Evolutionary conservation across 2,888 invertebrate species (phyloP).

Genomic region (Sinotaia quadrata): DNA sequence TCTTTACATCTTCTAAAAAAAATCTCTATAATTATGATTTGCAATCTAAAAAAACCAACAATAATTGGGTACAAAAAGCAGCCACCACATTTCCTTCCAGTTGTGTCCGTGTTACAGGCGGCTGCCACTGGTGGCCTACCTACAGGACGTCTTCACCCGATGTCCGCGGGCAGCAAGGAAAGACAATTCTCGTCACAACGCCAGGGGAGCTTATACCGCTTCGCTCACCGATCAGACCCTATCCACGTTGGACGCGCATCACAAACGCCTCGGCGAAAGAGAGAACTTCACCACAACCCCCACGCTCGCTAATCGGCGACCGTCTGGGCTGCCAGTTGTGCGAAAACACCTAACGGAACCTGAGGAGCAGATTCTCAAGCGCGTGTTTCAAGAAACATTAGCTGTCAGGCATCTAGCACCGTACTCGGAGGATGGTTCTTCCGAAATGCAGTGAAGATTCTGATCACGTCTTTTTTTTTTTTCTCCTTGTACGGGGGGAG

Average conservation of each 20-base stretch:
- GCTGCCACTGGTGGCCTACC: constrained; percentile 28
- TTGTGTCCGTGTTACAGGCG: constrained; percentile 30
- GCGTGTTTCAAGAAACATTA: constrained; percentile 18
- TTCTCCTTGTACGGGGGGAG: too few species aligned
- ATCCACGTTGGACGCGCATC: constrained; percentile 24
- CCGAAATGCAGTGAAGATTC: too few species aligned
- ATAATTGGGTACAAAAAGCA: too few species aligned
- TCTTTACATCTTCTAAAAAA: too few species aligned
- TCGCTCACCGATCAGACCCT: constrained; percentile 37
- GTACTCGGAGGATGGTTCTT: too few species aligned
- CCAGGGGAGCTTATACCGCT: constrained; percentile 19
- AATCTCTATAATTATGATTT: too few species aligned
- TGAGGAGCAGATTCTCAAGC: constrained; percentile 43
- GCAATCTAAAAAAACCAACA: too few species aligned
- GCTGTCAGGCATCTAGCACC: not conserved
- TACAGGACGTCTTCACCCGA: constrained; percentile 18
- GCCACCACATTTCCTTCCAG: constrained; percentile 23
- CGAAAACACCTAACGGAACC: constrained; percentile 43
- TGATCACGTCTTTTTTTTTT: too few species aligned
- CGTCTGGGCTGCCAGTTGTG: constrained; percentile 48
- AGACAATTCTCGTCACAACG: constrained; percentile 2
- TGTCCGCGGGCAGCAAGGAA: constrained; percentile 13
- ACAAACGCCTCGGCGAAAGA: constrained; percentile 13
- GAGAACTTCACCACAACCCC: not conserved
- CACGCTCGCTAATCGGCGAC: constrained; percentile 38